A percentile compares a stretch with the other conserved stretches of the same genome.
phyloP scores from a whole-genome alignment of 2,888 invertebrate genomes.

The Amorpha juglandis region DNA sequence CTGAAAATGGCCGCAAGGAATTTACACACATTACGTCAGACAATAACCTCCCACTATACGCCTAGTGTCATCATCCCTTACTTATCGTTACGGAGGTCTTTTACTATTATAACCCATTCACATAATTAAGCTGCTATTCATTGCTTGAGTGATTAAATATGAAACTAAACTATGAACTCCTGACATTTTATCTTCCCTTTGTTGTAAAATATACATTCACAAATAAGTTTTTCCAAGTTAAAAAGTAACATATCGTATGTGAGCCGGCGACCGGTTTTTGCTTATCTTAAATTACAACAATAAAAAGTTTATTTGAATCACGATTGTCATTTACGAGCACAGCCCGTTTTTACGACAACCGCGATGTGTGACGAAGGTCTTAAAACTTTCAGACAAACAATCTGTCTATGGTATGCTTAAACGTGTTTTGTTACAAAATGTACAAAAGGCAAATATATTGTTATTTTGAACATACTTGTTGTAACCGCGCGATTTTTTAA shows the following conservation, averaged over 20 bases:
- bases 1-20: slow-evolving; percentile 1
- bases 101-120: background rate
- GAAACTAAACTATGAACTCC: background rate
- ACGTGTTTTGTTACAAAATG: background rate
- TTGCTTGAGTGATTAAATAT: background rate
- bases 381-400: slow-evolving; percentile 42
- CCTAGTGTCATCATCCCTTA: background rate
- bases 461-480: background rate
- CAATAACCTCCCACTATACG: background rate
- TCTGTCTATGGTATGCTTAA: slow-evolving; percentile 30
- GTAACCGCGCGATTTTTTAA: no score
- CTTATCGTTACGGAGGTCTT: background rate
- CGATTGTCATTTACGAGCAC: slow-evolving; percentile 40
- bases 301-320: slow-evolving; percentile 46
- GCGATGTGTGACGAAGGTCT: slow-evolving; percentile 43
- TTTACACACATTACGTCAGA: background rate
- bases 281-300: slow-evolving; percentile 42
- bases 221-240: no score
- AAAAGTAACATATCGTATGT: no score
- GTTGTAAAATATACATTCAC: no score
- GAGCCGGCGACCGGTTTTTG: slow-evolving; percentile 39
- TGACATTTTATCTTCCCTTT: background rate
- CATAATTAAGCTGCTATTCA: background rate
- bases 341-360: slow-evolving; percentile 45
- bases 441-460: slow-evolving; percentile 15